A percentile compares a stretch with the other conserved stretches of the same genome.
phyloP scores from a whole-genome alignment of 30 jellyfish, hydroid and myxozoan species.

The Aurelia sp. region DNA sequence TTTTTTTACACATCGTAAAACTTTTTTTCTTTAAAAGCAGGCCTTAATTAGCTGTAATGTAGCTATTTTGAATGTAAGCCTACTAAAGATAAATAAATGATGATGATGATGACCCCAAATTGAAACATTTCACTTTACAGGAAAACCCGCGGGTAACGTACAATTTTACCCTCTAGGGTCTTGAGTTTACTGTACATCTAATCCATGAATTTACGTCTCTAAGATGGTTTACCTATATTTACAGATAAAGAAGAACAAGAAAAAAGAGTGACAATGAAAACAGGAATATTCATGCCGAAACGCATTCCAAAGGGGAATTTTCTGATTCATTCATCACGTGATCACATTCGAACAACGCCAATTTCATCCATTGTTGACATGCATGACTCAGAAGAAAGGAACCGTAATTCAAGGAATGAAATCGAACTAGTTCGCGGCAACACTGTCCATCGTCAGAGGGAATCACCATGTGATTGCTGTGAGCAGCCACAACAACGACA shows the following conservation, averaged over 20 bases:
- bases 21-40: no score
- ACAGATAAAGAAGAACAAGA: neutral
- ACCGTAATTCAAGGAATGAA: neutral
- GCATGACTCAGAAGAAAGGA: neutral
- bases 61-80: no score
- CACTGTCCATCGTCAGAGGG: neutral
- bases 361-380: neutral
- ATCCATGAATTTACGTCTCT: neutral
- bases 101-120: no score
- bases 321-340: neutral
- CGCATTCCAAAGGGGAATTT: neutral
- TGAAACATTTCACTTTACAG: neutral
- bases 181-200: neutral
- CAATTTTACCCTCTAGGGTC: neutral
- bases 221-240: neutral
- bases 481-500: neutral
- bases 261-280: slow-evolving; percentile 8
- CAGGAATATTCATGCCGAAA: slow-evolving; percentile 48
- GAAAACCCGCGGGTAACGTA: neutral
- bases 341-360: neutral
- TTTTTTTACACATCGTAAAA: no score
- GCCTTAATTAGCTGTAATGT: no score
- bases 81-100: no score
- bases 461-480: neutral
- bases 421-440: neutral